Evolutionary conservation across 2,797 vertebrate genomes (phyloP).

Genomic region (Percopsis omiscomaycus): DNA sequence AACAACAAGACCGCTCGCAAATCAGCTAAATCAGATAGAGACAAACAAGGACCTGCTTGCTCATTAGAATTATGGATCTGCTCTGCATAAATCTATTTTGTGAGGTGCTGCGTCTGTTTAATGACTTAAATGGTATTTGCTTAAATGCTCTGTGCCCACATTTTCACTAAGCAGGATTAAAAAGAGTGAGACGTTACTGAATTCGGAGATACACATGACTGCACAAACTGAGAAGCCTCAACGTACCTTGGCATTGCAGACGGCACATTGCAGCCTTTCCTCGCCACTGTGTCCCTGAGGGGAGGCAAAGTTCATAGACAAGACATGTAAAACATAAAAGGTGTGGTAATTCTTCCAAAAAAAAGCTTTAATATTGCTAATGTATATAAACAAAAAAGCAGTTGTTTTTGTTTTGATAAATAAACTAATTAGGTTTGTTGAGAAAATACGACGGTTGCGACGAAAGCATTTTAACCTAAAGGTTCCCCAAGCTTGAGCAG

Average conservation of each 20-base stretch:
- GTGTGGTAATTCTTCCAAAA: constrained; percentile 14
- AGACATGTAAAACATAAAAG: constrained; percentile 3
- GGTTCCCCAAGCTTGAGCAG: neutral
- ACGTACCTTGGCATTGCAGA: constrained; percentile 75
- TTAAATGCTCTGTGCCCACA: constrained; percentile 55
- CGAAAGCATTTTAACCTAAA: constrained; percentile 4
- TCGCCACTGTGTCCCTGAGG: constrained; percentile 64
- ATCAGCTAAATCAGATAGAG: constrained; percentile 64
- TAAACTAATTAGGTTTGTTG: constrained; percentile 53
- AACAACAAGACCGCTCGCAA: constrained; percentile 65
- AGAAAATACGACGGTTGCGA: constrained; percentile 10
- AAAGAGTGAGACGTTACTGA: constrained; percentile 52
- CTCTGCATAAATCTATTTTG: constrained; percentile 66
- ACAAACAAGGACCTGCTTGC: constrained; percentile 77
- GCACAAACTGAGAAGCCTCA: constrained; percentile 1
- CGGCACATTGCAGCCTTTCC: constrained; percentile 52
- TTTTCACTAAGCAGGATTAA: constrained; percentile 58
- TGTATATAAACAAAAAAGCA: constrained; percentile 22
- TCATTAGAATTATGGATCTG: constrained; percentile 78
- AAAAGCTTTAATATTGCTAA: constrained; percentile 15
- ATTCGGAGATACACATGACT: constrained; percentile 9
- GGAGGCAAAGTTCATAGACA: constrained; percentile 39
- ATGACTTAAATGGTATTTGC: constrained; percentile 71
- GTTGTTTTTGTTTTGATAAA: constrained; percentile 51
- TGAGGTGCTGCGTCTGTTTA: constrained; percentile 68